Evolutionary conservation across 2,888 invertebrate species (phyloP), one percentile per base, ranked within the genome.

Genomic region (Pecten maximus): DNA sequence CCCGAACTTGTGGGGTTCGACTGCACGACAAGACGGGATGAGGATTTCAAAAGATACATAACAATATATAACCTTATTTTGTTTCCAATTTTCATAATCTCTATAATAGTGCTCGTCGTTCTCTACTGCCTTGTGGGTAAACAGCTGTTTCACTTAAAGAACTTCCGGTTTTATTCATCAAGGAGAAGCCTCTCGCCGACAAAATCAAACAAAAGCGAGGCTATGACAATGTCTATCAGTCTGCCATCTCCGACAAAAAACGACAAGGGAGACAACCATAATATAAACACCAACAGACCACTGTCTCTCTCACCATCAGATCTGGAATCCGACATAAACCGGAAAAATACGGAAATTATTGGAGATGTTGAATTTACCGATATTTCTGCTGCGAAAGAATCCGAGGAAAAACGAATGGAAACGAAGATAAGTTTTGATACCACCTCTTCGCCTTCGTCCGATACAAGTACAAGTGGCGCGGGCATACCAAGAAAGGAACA

Each of bases 21-120:
- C 86, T 94, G 94, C 44, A 93, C 93, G 3, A 92, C 92, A 15
- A 90, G 91, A 6, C 92, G 91, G 86, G 89, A 91, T 44, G 89
- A 91, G 12, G 39, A 40, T 50, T 91, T 90, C 40, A 91, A 91
- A 50, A 60, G 89, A 0, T 93, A 92, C 54, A 87, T 93, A 10
- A 50, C 91, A 35, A 91, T 91, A 10, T 92, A 91, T 74, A 92
- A 94, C 87, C 54, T 89, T 16, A 48, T 93, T 3, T 91, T 92
- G 40, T 74, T 92, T 19, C 50, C 92, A 2, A 88, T 90, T 2
- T 94, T 94, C 88, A 28, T 92, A n/a, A 40, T 91, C 0, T 91
- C 92, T 0, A 89, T 92, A 0, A 40, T 89, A 0, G 88, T 90
- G 60, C 50, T 94, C 8, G 89, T 88, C 2, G 89, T 93, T 12